Base-by-base conservation (phyloP, 2,797 vertebrate genomes). In the Poecile montanus region DNA sequence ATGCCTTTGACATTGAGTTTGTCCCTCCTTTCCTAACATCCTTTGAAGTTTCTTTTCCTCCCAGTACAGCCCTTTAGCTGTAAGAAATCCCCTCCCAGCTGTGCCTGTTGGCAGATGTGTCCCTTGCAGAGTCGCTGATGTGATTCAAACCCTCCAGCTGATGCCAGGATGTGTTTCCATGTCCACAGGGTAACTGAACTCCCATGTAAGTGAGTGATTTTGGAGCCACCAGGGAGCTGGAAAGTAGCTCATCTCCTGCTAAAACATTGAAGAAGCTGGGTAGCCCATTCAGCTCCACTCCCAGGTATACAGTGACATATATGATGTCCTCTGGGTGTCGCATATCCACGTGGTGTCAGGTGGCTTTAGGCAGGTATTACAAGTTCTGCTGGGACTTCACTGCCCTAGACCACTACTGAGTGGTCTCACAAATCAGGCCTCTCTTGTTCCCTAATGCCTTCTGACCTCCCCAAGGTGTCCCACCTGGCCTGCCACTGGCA, bases 171-270 rank as follows among this genome's bases (percentile, higher is more conserved):
- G 1, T 25, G 23, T 38, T 40, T 48, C 42, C 23, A 34, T 47
- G 32, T 32, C 38, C 38, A 9, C n/a, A 47, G 16, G 20, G 30
- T 58, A 79, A 30, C 19, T 8, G 25, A n/a, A 7, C 4, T 85
- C 20, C 14, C 1, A 7, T 6, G 5, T 13, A 18, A 65, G 2
- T 30, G 22, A 30, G 13, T 26, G 27, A 0, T 63, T 60, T 10
- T 60, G 15, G 45, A 72, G 25, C 5, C 9, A 65, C 10, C 6
- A 72, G 36, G n/a, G 14, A 87, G 11, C 11, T 56, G 30, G 13
- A 75, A 82, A 50, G 23, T 18, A 63, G 40, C 6, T 75, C 18
- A 30, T 3, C 8, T 83, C n/a, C 10, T 2, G 2, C 14, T 30
- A 38, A 47, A 84, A 58, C n/a, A n/a, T 1, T 32, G 36, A 13